Evolutionary conservation across 2,113 vertebrate genomes (phyloP), one percentile per base, ranked within the genome.

Genomic region (Candoia aspera): DNA sequence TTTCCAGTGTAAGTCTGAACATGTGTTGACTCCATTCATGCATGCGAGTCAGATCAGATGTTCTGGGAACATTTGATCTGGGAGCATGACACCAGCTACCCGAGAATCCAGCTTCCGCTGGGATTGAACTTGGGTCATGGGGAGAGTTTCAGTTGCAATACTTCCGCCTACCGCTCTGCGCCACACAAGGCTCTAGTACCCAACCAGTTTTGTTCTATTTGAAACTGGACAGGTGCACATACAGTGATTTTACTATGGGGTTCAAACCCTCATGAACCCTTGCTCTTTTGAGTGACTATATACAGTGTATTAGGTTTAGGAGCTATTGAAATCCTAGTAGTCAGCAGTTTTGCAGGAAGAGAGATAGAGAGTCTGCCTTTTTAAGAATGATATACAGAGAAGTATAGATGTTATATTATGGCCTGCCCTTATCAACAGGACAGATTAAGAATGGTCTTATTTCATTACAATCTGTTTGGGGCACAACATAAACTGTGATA

Each of bases 391-490:
- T 42, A 79, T 21, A 33, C 33, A 42, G 33, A 21, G 33, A 42
- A 79, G 17, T 42, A 42, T 21, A 79, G 33, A 42, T 79, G 17
- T 42, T 42, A 42, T 79, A 79, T 79, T 79, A 42, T 79, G 33
- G 73, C 17, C 37, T 79, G 33, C 73, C 91, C 95, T 87, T 94
- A 92, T 96, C 92, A 95, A 95, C 91, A 95, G 93, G 86, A 97
- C 95, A 95, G 97, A 95, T 96, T 96, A 94, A 12, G 84, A 97
- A 96, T 95, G 94, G 95, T 91, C 94, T 94, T 87, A 94, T 97
- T 97, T 96, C 93, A 93, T 95, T 97, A 93, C 89, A 95, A 95
- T 97, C 96, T 96, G 17, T 95, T 97, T 96, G 91, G 21, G 94
- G 84, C 91, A 95, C 68, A 90, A 23, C 90, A 91, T 92, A 87